phyloP scores from a whole-genome alignment of 2,888 invertebrate genomes.

The Drosophila emarginata region DNA sequence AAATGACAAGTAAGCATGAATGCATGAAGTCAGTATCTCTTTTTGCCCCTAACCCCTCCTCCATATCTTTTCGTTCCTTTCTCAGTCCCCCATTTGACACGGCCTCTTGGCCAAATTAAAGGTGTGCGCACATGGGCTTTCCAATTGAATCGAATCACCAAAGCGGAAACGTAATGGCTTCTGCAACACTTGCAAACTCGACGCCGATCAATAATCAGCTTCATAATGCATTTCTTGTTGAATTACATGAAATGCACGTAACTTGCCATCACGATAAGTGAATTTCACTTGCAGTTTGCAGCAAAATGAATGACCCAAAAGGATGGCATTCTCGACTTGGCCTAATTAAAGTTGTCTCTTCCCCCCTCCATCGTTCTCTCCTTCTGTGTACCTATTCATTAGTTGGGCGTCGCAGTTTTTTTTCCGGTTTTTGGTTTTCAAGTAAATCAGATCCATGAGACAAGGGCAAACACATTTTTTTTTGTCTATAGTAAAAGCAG shows the following conservation, averaged over 20 bases:
- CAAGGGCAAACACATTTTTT: slow-evolving; percentile 7
- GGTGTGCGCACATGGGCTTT: slow-evolving; percentile 58
- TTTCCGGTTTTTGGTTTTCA: too few relatives aligned
- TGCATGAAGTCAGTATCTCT: slow-evolving; percentile 6
- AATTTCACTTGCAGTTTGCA: slow-evolving; percentile 51
- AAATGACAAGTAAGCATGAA: slow-evolving; percentile 75
- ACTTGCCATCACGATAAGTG: slow-evolving; percentile 52
- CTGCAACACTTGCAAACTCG: slow-evolving; percentile 41
- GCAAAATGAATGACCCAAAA: slow-evolving; percentile 30
- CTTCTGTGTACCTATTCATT: slow-evolving; percentile 36
- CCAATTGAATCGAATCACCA: slow-evolving; percentile 68
- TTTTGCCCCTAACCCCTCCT: too few relatives aligned
- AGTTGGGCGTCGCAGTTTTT: slow-evolving; percentile 42
- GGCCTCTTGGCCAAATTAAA: slow-evolving; percentile 45
- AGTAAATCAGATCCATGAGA: slow-evolving; percentile 22
- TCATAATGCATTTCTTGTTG: slow-evolving; percentile 12
- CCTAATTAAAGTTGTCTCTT: slow-evolving; percentile 48
- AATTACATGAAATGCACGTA: slow-evolving; percentile 20
- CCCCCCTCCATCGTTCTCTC: not conserved
- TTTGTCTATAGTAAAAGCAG: slow-evolving; percentile 32
- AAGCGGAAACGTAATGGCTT: slow-evolving; percentile 71
- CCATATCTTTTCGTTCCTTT: slow-evolving; percentile 17
- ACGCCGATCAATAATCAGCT: slow-evolving; percentile 65
- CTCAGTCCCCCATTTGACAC: slow-evolving; percentile 17
- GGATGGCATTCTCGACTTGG: slow-evolving; percentile 24